A percentile compares a stretch with the other conserved stretches of the same genome.
phyloP scores from a whole-genome alignment of 2,888 invertebrate genomes.

The Acronicta aceris region DNA sequence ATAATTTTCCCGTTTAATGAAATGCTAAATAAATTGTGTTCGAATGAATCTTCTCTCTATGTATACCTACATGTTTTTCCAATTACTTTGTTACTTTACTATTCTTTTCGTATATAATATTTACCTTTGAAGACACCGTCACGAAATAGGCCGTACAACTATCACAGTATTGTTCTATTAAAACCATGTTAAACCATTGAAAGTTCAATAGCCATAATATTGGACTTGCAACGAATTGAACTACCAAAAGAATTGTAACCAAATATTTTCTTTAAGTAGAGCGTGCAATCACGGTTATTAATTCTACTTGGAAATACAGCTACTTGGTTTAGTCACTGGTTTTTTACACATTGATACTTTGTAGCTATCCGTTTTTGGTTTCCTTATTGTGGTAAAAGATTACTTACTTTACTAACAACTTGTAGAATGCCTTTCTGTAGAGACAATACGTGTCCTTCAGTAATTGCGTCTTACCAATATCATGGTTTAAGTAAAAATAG shows the following conservation, averaged over 20 bases:
- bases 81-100: no score
- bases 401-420: not conserved
- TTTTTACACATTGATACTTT: slow-evolving; percentile 2
- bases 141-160: no score
- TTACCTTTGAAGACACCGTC: no score
- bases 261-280: slow-evolving; percentile 27
- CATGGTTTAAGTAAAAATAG: not conserved
- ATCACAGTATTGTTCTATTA: not conserved
- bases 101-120: no score
- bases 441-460: not conserved
- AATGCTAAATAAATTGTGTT: no score
- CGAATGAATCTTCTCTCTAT: no score
- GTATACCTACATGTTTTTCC: no score
- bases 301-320: slow-evolving; percentile 16
- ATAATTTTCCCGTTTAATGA: no score
- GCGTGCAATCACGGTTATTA: slow-evolving; percentile 9
- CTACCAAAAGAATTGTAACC: slow-evolving; percentile 2
- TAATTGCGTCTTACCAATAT: not conserved
- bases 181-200: not conserved
- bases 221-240: slow-evolving; percentile 1
- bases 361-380: not conserved
- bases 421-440: not conserved
- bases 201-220: slow-evolving; percentile 1
- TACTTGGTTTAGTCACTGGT: slow-evolving; percentile 11
- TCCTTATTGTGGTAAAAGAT: not conserved